Evolutionary conservation across 2,797 vertebrate genomes (phyloP).

Genomic region (Phaenicophaeus curvirostris): DNA sequence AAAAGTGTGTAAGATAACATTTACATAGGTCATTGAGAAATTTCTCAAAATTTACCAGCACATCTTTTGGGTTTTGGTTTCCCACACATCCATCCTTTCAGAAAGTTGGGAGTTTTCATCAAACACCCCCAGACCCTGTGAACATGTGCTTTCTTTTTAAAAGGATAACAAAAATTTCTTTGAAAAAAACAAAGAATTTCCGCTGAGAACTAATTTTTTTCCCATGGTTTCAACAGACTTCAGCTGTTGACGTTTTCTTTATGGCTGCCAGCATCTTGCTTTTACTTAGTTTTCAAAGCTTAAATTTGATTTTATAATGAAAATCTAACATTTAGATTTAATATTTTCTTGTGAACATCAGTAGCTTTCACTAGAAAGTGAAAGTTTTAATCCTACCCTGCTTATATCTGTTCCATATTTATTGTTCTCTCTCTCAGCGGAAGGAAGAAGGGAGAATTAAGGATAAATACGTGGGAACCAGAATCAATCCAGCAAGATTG

Average conservation of each 20-base stretch:
- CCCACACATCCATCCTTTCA: neutral
- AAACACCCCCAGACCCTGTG: neutral
- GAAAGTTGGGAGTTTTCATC: conserved; percentile 16
- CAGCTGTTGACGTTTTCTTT: neutral
- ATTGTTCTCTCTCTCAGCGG: neutral
- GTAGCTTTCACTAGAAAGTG: neutral
- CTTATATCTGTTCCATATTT: neutral
- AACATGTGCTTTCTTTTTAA: conserved; percentile 1
- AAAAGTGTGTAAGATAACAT: neutral
- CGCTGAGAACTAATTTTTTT: neutral
- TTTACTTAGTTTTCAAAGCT: neutral
- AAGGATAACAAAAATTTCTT: neutral
- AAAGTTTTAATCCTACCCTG: neutral
- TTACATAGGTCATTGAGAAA: conserved; percentile 3
- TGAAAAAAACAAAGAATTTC: neutral
- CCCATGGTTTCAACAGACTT: neutral
- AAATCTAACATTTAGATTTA: neutral
- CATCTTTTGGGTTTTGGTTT: neutral
- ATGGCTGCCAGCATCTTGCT: neutral
- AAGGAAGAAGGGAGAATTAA: neutral
- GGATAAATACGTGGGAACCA: neutral
- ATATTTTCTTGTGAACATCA: neutral
- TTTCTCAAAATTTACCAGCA: neutral
- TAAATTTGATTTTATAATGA: neutral
- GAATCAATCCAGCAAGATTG: neutral